Percentiles rank a stretch among this genome's conserved stretches.
Evolutionary conservation across 2,797 vertebrate genomes (phyloP).

Genomic region (Microchirus variegatus): DNA sequence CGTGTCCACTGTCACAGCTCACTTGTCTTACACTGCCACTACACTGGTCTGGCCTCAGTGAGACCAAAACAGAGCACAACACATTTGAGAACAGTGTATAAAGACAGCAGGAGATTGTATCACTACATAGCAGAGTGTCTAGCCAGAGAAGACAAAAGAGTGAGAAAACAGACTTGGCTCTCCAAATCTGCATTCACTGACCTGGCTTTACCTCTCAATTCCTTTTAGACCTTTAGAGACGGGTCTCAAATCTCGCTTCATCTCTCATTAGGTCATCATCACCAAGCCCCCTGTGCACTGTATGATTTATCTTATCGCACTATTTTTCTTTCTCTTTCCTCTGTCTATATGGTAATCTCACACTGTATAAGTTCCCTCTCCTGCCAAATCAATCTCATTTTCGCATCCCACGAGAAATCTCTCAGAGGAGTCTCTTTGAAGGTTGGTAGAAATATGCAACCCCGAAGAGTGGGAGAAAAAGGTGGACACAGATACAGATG

Average conservation of each 20-base stretch:
- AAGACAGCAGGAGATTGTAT: slow-evolving; percentile 26
- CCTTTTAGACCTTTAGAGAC: slow-evolving; percentile 1
- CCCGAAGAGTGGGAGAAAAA: slow-evolving; percentile 10
- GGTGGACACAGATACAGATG: slow-evolving; percentile 15
- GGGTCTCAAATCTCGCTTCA: slow-evolving; percentile 30
- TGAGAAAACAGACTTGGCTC: slow-evolving; percentile 1
- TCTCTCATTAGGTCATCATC: slow-evolving; percentile 17
- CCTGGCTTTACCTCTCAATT: slow-evolving; percentile 49
- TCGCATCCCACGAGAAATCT: slow-evolving; percentile 30
- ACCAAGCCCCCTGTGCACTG: slow-evolving; percentile 11
- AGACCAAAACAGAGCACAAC: slow-evolving; percentile 15
- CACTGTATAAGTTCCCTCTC: slow-evolving; percentile 46
- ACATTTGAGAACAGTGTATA: slow-evolving; percentile 14
- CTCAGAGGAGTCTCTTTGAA: slow-evolving; percentile 46
- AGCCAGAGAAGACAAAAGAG: slow-evolving; percentile 17
- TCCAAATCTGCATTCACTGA: slow-evolving; percentile 12
- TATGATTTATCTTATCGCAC: slow-evolving; percentile 2
- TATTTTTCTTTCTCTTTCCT: slow-evolving; percentile 33
- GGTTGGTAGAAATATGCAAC: slow-evolving; percentile 31
- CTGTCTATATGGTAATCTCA: slow-evolving; percentile 61
- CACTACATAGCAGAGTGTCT: slow-evolving; percentile 15
- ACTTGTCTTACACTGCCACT: slow-evolving; percentile 12
- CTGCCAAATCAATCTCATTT: slow-evolving; percentile 47
- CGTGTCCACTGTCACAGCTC: slow-evolving; percentile 10
- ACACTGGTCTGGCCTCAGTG: not conserved